Evolutionary conservation across 2,113 vertebrate species (phyloP).

Genomic region (Felis catus): F.catus_Fca126_mat1.0 CM031414.1:44904501-44905000

Average conservation of each 20-base stretch:
- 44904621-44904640: not conserved
- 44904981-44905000: no score
- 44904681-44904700: not conserved
- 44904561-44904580: not conserved
- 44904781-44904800: not conserved
- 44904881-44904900: not conserved
- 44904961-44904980: not conserved
- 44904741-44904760: not conserved
- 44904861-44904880: not conserved
- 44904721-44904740: not conserved
- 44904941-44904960: not conserved
- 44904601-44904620: not conserved
- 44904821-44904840: not conserved
- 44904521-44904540: not conserved
- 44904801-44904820: not conserved
- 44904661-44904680: fast-evolving
- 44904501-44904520: not conserved
- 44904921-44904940: not conserved
- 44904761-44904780: not conserved
- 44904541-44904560: not conserved
- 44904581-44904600: not conserved
- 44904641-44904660: not conserved
- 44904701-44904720: not conserved
- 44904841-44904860: not conserved
- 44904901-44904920: not conserved